Evolutionary conservation across 2,888 invertebrate genomes (phyloP), one percentile per base, ranked within the genome.

Genomic region (Aphidius colemani): DNA sequence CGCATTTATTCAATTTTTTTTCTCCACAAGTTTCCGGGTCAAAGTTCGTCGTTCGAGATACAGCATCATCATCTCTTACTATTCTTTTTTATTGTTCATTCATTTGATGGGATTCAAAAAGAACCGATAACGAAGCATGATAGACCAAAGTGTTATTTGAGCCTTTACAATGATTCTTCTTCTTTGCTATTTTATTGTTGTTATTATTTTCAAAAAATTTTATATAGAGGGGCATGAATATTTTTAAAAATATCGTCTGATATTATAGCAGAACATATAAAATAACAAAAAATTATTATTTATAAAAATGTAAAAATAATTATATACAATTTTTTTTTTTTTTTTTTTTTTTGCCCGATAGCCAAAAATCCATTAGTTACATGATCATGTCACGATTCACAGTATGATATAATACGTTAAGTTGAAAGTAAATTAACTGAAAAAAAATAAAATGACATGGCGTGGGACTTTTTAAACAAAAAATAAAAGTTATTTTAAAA

Each of bases 91-190:
- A 3, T 18, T 18, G 10, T 41, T 53, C n/a, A 30, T 46, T 57
- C 48, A 39, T 45, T 46, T 18, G 53, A 51, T 44, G 55, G 56
- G 58, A 41, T 49, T 56, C 13, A 48, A 57, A 65, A 39, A 63
- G 63, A 53, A 48, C 11, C 55, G 61, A 66, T 67, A 64, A 66
- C 65, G 63, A 67, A 67, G 64, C 61, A 67, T 55, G 63, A 67
- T 67, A 59, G 40, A 53, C 3, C 30, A 18, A 50, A 49, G 53
- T 53, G 53, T 59, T 61, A 53, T 50, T 39, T 13, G 53, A 45
- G 39, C 51, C 41, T 45, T 49, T 9, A 18, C 43, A 46, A 40
- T 50, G 10, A 40, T 18, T 18, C 13, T 18, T 18, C 13, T 41
- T n/a, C 41, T 40, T 44, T 40, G 40, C 11, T 40, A 11, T 3